Evolutionary conservation across 1,140 invertebrate species (phyloP).

Genomic region (Diorhabda elongata): DNA sequence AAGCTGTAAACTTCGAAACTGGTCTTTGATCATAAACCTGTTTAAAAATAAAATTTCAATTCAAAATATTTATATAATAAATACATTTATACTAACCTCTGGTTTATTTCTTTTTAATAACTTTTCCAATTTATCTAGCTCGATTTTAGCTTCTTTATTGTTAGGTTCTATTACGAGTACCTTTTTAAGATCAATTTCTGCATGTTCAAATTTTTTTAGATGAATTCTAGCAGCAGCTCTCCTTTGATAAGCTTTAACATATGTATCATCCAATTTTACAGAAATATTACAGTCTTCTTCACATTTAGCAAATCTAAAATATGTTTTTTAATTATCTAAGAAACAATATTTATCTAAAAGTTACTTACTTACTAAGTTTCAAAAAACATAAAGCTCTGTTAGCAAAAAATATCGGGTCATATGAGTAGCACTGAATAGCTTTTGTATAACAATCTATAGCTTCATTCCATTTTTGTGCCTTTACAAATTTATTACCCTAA

Average conservation of each 20-base stretch:
- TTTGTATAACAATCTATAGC: constrained; percentile 77
- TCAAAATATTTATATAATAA: not conserved
- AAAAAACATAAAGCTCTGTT: constrained; percentile 86
- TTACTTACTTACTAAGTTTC: constrained; percentile 73
- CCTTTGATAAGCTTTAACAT: constrained; percentile 76
- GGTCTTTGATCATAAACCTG: constrained; percentile 29
- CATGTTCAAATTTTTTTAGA: constrained; percentile 58
- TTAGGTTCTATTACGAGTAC: constrained; percentile 68
- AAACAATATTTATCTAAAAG: constrained; percentile 4
- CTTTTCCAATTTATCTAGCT: constrained; percentile 56
- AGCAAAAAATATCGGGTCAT: constrained; percentile 78
- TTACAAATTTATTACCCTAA: constrained; percentile 80
- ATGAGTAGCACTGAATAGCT: constrained; percentile 71
- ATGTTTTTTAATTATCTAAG: not conserved
- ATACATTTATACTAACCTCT: constrained; percentile 26
- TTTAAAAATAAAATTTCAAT: constrained; percentile 8
- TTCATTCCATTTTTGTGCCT: constrained; percentile 69
- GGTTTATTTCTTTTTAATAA: constrained; percentile 48
- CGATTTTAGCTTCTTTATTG: constrained; percentile 58
- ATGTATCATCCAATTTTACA: constrained; percentile 65
- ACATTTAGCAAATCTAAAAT: constrained; percentile 64
- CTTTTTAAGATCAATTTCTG: constrained; percentile 62
- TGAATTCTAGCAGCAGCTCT: constrained; percentile 65
- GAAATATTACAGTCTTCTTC: constrained; percentile 73
- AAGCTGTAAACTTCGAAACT: constrained; percentile 40